phyloP scores from a whole-genome alignment of 2,113 vertebrate species.

The Oxyruncus cristatus region DNA sequence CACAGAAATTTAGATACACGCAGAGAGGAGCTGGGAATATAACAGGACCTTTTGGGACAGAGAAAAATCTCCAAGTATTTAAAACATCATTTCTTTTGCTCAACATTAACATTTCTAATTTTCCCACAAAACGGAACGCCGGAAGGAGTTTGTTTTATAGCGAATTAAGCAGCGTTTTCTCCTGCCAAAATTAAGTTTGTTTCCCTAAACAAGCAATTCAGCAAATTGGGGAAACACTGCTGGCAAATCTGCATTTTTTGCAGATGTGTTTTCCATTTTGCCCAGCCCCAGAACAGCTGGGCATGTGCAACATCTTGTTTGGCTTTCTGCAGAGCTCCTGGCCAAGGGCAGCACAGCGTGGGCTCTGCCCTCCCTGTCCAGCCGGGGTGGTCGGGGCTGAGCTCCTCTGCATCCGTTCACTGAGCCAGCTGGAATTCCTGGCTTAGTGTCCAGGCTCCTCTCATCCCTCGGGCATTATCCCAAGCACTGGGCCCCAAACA shows the following conservation, averaged over 20 bases:
- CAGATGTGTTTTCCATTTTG: background rate
- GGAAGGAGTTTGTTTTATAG: background rate
- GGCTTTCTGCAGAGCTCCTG: background rate
- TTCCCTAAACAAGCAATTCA: constrained; percentile 5
- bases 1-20: background rate
- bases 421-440: background rate
- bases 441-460: background rate
- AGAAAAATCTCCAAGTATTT: background rate
- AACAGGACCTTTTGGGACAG: background rate
- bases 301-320: background rate
- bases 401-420: background rate
- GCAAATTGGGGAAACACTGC: background rate
- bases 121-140: background rate
- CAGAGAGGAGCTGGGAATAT: background rate
- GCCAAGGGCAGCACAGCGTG: accelerated
- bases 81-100: background rate
- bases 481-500: accelerated
- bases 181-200: background rate
- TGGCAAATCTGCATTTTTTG: background rate
- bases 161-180: background rate
- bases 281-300: background rate
- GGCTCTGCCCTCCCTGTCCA: accelerated
- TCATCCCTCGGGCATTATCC: accelerated
- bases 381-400: accelerated
- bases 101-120: background rate